Evolutionary conservation across 2,797 vertebrate genomes (phyloP), one percentile per base, ranked within the genome.

Genomic region (Sparidentex hasta): DNA sequence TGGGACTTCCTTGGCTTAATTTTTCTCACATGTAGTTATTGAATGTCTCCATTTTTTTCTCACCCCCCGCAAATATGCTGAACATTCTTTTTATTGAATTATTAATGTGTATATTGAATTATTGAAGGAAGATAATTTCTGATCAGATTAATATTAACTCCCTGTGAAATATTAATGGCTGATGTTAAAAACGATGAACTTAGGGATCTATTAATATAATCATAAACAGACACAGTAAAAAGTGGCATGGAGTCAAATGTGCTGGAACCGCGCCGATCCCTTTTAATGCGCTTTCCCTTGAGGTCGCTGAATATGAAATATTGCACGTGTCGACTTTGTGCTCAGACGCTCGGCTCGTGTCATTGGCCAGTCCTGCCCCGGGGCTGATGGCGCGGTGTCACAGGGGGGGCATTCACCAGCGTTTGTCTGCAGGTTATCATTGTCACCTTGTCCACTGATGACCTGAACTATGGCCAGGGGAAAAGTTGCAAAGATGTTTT

Each of bases 101-200:
- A 95, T 95, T 95, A 74, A 95, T 95, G 65, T 50, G 21, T 75
- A 23, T 78, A 86, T 88, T 95, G 76, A 95, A 95, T 95, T 93
- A 95, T 95, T 95, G 89, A 93, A 81, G 87, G 68, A 90, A 89
- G 93, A 95, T 95, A 95, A 95, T 95, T 95, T 94, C 90, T 94
- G 92, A 95, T 95, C 94, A 91, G 91, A 95, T 95, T 94, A 95
- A 96, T 96, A 94, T 95, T 93, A 94, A 93, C 87, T 92, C 88
- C 88, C 51, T 29, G 70, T 95, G 62, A 95, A 95, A 95, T 94
- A 95, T 95, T 93, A 81, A 95, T 93, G 87, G 44, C 64, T 44
- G 59, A 76, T 89, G 91, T 91, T 91, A 82, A 82, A 93, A 91
- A 87, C 52, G 69, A 92, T 91, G 81, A 94, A 89, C 84, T 90